phyloP scores from a whole-genome alignment of 2,113 vertebrate species.

The Arothron firmamentum region DNA sequence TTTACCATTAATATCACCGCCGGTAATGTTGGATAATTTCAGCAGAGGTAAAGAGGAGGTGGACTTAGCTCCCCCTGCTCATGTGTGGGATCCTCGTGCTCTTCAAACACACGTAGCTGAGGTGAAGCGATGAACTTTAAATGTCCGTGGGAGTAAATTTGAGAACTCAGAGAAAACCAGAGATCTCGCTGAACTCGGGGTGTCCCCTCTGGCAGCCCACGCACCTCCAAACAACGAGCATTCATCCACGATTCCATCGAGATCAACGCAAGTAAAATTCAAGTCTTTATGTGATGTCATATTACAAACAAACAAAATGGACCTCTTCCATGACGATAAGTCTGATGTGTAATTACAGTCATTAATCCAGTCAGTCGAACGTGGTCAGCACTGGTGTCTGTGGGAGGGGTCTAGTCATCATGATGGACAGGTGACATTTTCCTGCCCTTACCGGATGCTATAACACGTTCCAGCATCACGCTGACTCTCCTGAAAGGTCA shows the following conservation, averaged over 20 bases:
- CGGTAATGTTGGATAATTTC: too few species aligned
- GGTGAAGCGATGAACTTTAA: not conserved
- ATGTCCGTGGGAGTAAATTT: slow-evolving; percentile 12
- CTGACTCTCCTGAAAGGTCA: not conserved
- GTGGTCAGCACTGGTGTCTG: not conserved
- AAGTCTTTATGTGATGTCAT: not conserved
- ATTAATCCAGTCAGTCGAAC: not conserved
- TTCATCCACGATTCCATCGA: not conserved
- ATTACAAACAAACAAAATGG: not conserved
- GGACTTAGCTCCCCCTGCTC: not conserved
- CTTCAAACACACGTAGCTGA: not conserved
- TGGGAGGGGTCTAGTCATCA: not conserved
- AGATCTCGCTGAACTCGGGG: not conserved
- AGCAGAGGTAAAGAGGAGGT: too few species aligned
- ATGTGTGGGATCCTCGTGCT: not conserved
- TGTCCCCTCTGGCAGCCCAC: slow-evolving; percentile 1
- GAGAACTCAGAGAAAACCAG: not conserved
- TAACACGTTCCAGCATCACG: not conserved
- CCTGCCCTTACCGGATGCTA: not conserved
- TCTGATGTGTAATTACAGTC: not conserved
- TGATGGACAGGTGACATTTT: not conserved
- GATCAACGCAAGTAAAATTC: too few species aligned
- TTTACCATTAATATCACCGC: not conserved
- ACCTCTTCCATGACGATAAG: too few species aligned
- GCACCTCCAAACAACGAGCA: not conserved